Evolutionary conservation across 2,113 vertebrate genomes (phyloP), one percentile per base, ranked within the genome.

Genomic region (Dasypus novemcinctus): DNA sequence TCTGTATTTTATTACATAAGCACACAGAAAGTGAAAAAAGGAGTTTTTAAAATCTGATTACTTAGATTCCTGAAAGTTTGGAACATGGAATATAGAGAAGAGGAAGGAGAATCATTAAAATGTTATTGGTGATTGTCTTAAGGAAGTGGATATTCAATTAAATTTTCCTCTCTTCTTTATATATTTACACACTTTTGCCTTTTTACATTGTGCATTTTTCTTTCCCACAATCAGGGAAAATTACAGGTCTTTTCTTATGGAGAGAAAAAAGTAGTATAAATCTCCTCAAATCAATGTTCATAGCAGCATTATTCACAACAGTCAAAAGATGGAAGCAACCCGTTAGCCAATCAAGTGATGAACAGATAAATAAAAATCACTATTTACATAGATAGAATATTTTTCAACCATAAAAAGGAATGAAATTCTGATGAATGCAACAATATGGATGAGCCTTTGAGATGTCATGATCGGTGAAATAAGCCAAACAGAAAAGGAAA

Each of bases 101-200:
- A 88, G 36, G 21, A 66, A 66, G 15, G 14, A 33, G 54, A 49
- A 78, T 63, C 43, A 84, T 69, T 88, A 49, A 69, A 66, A 54
- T 54, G 8, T 36, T n/a, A 80, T 49, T 72, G 38, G 27, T 52
- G 36, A 36, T 59, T 79, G 41, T 74, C 86, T 87, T 79, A 61
- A 0, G 2, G 33, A 69, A 25, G 52, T 63, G 33, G 2, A 2
- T 57, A 61, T 71, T 91, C 66, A 36, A 72, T 27, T 46, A 10
- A 87, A 49, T 84, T 83, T 94, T 71, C 63, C 43, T 88, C 66
- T 83, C 13, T 49, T 72, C 33, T 66, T 85, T 92, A 25, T 89
- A 71, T 41, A 36, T 87, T 79, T 64, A 59, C 88, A 21, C 5
- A 80, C 0, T 64, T 38, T 92, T 92, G 38, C 59, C 71, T 79